Evolutionary conservation across 2,888 invertebrate species (phyloP), one percentile per base, ranked within the genome.

Genomic region (Papilio gigon): DNA sequence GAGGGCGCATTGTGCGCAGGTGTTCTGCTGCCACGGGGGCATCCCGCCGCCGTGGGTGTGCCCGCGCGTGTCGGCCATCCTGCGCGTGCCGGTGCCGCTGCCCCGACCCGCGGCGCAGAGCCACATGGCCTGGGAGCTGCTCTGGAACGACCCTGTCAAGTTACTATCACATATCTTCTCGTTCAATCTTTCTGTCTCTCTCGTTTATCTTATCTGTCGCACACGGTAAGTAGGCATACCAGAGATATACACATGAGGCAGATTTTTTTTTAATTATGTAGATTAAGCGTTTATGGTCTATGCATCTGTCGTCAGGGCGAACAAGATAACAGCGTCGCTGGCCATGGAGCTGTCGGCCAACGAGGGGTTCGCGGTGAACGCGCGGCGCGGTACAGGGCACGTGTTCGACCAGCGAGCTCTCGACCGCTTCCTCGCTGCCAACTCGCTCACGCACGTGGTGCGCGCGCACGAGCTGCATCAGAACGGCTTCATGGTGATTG

Each of bases 1-100:
- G n/a, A n/a, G n/a, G n/a, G n/a, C n/a, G n/a, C n/a, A n/a, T 37
- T 4, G 11, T 35, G 27, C 9, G 2, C 60, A 95, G 94, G 93
- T 96, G 62, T 96, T 96, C 80, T 96, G 96, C 85, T 95, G 95
- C 68, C 96, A 96, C 83, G 96, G 96, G 17, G 96, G 96, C 8
- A 95, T 96, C 68, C 96, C 96, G 0, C 95, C 95, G 0, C 94
- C 95, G 1, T 94, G 93, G 93, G 87, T 94, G 71, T 94, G 94
- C 74, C 94, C 94, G 0, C 88, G 93, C 30, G 89, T 94, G 44
- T 84, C 92, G 1, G 93, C 93, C 14, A 95, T 96, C 37, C 94
- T 95, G 79, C 92, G 93, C 69, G 94, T 96, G 70, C 95, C 95
- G 0, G 90, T 91, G 50, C 95, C 95, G 0, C 85, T 96, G 47